These are phyloP conservation scores for Cerastis leucographa DNA, from an alignment of 2,888 invertebrate species.

Conservation along the genomic window DNA sequence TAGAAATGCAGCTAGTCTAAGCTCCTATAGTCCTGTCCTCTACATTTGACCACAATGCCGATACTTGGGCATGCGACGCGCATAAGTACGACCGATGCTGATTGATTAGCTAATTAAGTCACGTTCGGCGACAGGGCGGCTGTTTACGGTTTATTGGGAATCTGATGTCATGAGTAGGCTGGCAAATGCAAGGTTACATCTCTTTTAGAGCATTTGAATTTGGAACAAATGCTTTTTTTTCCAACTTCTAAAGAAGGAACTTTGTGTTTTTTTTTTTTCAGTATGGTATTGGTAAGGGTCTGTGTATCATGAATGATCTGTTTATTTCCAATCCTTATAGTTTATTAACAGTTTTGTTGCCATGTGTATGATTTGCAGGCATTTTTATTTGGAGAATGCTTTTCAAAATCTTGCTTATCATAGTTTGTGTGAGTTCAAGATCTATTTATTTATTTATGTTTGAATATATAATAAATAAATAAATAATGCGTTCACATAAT, in stretches of 20 bases:
- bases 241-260: no score
- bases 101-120: conserved; percentile 65
- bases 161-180: conserved; percentile 40
- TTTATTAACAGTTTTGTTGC: conserved; percentile 37
- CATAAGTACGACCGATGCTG: conserved; percentile 41
- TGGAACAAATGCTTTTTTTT: not conserved
- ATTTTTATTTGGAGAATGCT: no score
- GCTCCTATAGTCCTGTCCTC: conserved; percentile 36
- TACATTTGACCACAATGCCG: conserved; percentile 62
- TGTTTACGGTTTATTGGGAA: conserved; percentile 45
- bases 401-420: not conserved
- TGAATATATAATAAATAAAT: not conserved
- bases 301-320: not conserved
- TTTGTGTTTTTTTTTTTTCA: no score
- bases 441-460: not conserved
- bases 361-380: conserved; percentile 6
- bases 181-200: conserved; percentile 15
- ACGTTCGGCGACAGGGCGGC: conserved; percentile 43
- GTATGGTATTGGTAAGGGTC: not conserved
- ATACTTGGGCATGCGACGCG: conserved; percentile 61
- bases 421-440: not conserved
- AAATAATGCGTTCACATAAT: not conserved
- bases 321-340: conserved; percentile 17
- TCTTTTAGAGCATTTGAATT: not conserved
- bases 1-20: conserved; percentile 57